Percentiles rank a stretch among this genome's conserved stretches.
These are phyloP conservation scores for Hybognathus amarus DNA, from an alignment of 2,797 vertebrate genomes.

Conservation along the genomic window DNA sequence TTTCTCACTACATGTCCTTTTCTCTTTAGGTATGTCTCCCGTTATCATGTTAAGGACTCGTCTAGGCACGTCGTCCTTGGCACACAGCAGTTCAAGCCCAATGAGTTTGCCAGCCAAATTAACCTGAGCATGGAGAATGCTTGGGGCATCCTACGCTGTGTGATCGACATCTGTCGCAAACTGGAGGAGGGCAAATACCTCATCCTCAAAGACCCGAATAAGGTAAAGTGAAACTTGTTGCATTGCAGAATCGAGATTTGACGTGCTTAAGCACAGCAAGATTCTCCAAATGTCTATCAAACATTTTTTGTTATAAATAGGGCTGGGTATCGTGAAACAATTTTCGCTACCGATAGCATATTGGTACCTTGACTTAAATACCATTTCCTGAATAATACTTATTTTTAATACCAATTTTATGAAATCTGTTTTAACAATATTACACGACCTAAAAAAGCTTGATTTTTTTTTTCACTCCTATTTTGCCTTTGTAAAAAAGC, in stretches of 20 bases:
- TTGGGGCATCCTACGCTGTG: conserved; percentile 97
- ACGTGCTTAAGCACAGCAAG: neutral
- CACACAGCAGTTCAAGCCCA: conserved; percentile 98
- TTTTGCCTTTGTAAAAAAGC: too few relatives aligned
- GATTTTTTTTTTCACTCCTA: too few relatives aligned
- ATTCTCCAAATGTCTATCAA: neutral
- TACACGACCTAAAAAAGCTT: too few relatives aligned
- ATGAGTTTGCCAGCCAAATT: conserved; percentile 99
- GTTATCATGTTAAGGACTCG: conserved; percentile 96
- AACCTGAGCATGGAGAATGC: conserved; percentile 99
- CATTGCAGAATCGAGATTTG: neutral
- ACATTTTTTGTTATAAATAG: neutral
- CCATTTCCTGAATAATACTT: too few relatives aligned
- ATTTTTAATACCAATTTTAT: too few relatives aligned
- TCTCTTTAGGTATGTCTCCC: conserved; percentile 88
- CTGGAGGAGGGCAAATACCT: conserved; percentile 99
- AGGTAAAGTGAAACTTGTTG: conserved; percentile 73
- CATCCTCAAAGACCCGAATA: conserved; percentile 99
- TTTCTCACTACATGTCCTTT: neutral
- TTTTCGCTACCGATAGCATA: too few relatives aligned
- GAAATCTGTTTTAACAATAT: too few relatives aligned
- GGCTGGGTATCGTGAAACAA: too few relatives aligned
- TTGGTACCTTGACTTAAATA: too few relatives aligned
- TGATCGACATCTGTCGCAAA: conserved; percentile 98
- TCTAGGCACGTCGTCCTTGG: conserved; percentile 94